A percentile compares a stretch with the other conserved stretches of the same genome.
Conservation (phyloP, 2,888 invertebrate genomes). For the Capitulum mitella region DNA sequence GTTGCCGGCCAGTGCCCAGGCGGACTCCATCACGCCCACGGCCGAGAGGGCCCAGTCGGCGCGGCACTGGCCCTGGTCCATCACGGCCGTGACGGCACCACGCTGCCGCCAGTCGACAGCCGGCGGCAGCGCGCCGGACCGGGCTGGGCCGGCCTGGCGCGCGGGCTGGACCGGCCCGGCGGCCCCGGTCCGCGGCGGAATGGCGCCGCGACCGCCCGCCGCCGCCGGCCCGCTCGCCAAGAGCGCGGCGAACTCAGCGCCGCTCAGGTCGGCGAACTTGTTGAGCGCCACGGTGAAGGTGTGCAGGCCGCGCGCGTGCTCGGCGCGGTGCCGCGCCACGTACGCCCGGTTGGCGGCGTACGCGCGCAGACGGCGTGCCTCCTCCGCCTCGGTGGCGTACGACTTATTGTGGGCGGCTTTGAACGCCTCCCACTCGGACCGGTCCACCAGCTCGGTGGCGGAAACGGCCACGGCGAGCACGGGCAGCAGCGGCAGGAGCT, state of each 20-base stretch:
- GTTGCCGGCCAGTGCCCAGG: background rate
- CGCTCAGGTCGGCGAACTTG: background rate
- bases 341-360: background rate
- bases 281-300: background rate
- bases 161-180: conserved; percentile 41
- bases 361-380: background rate
- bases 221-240: too few species aligned
- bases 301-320: background rate
- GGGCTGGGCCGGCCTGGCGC: background rate
- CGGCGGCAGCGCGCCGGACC: conserved; percentile 33
- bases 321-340: background rate
- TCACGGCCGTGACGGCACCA: conserved; percentile 43
- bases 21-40: background rate
- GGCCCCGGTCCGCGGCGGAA: conserved; percentile 57
- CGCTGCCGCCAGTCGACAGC: conserved; percentile 43
- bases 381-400: too few species aligned
- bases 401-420: too few species aligned
- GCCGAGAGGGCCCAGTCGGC: conserved; percentile 53
- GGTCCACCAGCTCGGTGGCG: too few species aligned
- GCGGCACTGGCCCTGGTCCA: conserved; percentile 47
- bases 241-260: background rate
- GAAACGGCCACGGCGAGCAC: too few species aligned
- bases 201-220: conserved; percentile 41
- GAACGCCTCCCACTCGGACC: too few species aligned
- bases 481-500: too few species aligned